Percentiles rank a stretch among this genome's conserved stretches.
Conservation (phyloP, 1,140 invertebrate genomes). For the Orussus abietinus region DNA sequence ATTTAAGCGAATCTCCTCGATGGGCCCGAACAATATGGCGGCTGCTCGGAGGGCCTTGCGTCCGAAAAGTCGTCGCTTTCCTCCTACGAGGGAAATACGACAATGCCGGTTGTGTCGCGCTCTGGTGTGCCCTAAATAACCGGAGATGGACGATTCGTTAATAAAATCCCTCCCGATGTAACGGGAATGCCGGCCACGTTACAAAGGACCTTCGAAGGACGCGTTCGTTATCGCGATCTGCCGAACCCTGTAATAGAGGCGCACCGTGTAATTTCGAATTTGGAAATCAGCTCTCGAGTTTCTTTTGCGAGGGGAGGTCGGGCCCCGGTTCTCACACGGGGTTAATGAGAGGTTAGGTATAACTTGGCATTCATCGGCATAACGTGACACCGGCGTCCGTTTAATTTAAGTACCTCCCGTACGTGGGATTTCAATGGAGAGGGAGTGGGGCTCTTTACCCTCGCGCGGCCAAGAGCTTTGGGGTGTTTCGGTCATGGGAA, state of each 20-base stretch:
- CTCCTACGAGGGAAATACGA: no score
- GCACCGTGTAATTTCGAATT: slow-evolving; percentile 28
- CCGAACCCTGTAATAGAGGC: slow-evolving; percentile 19
- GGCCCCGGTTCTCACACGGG: slow-evolving; percentile 42
- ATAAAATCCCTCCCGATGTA: no score
- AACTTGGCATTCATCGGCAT: slow-evolving; percentile 42
- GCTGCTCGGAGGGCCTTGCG: no score
- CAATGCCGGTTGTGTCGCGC: no score
- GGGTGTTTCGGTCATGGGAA: slow-evolving; percentile 39
- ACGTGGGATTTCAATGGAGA: slow-evolving; percentile 41
- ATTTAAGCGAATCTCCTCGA: no score
- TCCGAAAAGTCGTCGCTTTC: no score
- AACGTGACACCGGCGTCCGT: slow-evolving; percentile 44
- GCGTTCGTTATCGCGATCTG: background rate
- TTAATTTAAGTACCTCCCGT: slow-evolving; percentile 50
- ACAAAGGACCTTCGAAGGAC: no score
- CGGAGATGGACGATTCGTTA: no score
- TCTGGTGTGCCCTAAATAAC: no score
- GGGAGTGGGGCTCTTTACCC: slow-evolving; percentile 18
- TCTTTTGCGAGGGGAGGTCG: slow-evolving; percentile 17
- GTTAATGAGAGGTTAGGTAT: slow-evolving; percentile 55
- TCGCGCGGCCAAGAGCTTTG: background rate
- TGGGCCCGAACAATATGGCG: no score
- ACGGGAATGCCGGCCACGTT: no score
- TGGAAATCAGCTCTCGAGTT: slow-evolving; percentile 36